Conservation (phyloP, 1,140 invertebrate species). For the Pygmarrhopalites habei region DNA sequence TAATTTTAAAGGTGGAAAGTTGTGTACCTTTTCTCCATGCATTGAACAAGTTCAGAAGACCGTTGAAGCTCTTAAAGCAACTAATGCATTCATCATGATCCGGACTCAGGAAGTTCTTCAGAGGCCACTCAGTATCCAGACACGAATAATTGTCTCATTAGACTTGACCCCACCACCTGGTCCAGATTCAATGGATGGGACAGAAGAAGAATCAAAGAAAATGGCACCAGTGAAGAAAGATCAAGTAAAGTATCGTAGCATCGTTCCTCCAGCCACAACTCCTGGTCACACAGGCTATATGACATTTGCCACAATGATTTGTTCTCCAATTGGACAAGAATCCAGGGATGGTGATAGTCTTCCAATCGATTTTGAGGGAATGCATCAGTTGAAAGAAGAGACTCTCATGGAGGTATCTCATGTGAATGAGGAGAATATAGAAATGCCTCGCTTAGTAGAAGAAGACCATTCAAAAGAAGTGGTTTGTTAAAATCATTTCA, state of each 20-base stretch:
- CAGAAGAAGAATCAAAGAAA: conserved; percentile 4
- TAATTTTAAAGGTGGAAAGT: conserved; percentile 16
- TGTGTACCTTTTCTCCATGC: conserved; percentile 85
- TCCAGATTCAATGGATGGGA: background rate
- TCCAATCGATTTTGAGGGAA: too few relatives aligned
- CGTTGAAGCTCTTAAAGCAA: conserved; percentile 57
- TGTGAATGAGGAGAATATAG: too few relatives aligned
- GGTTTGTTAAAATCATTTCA: too few relatives aligned
- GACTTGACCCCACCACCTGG: conserved; percentile 14
- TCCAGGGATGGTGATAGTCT: too few relatives aligned
- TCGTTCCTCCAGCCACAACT: conserved; percentile 57
- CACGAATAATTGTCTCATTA: conserved; percentile 56
- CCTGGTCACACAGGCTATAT: conserved; percentile 92
- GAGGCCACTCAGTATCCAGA: conserved; percentile 68
- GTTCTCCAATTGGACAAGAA: conserved; percentile 40
- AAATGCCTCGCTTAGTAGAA: too few relatives aligned
- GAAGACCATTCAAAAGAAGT: too few relatives aligned
- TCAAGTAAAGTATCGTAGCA: conserved; percentile 56
- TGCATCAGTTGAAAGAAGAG: too few relatives aligned
- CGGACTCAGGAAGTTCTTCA: conserved; percentile 81
- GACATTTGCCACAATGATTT: conserved; percentile 79
- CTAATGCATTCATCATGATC: conserved; percentile 69
- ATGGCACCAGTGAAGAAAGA: conserved; percentile 41
- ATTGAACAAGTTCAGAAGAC: conserved; percentile 95
- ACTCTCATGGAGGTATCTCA: too few relatives aligned